These are phyloP conservation scores for Trichechus manatus DNA, from an alignment of 2,113 vertebrate genomes.

Conservation along the genomic window DNA sequence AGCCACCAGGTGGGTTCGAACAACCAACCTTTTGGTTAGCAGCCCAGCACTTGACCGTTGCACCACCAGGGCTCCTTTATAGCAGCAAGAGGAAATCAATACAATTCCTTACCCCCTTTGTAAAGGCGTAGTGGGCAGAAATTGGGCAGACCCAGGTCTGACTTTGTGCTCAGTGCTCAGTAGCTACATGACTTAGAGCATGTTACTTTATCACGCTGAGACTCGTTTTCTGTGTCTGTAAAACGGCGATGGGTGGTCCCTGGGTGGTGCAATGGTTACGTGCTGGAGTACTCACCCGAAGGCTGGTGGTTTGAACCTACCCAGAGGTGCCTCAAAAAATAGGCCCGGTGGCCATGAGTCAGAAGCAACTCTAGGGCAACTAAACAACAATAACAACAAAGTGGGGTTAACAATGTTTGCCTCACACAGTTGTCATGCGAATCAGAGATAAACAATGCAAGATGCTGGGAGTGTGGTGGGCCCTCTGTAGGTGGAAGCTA, in stretches of 20 bases:
- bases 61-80: not conserved
- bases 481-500: not conserved
- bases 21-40: not conserved
- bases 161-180: not conserved
- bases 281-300: not conserved
- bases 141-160: not conserved
- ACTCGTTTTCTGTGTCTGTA: not conserved
- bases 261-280: no score
- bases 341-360: not conserved
- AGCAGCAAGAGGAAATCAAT: not conserved
- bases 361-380: not conserved
- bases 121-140: not conserved
- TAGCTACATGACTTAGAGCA: not conserved
- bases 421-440: not conserved
- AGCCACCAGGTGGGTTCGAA: not conserved
- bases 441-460: not conserved
- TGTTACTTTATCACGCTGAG: not conserved
- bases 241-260: not conserved
- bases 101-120: not conserved
- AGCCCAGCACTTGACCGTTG: not conserved
- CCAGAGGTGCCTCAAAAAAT: not conserved
- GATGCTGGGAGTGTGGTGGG: not conserved
- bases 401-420: not conserved
- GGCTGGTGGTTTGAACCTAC: not conserved
- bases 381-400: not conserved